Base-by-base conservation (phyloP, 2,113 vertebrate genomes). In the Thunnus thynnus region DNA sequence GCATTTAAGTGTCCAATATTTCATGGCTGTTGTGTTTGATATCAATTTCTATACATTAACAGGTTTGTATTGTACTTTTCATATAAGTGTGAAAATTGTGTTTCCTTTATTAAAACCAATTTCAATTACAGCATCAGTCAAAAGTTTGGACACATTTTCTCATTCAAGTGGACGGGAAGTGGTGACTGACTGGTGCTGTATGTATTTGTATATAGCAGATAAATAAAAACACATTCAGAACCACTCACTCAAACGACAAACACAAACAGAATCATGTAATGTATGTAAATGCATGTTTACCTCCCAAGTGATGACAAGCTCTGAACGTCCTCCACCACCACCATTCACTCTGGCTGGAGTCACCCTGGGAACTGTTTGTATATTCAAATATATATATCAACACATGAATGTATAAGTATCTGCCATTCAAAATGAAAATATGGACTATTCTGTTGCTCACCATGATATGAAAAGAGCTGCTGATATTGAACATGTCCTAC, bases 271-370 rank as follows among this genome's bases (percentile, higher is more conserved):
- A 76, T 3, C 44, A 9, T 22, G 1, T 1, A 0, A 7, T 13
- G 17, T 36, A 30, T 20, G 44, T 47, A 13, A 69, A 63, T 56
- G 7, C 14, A 67, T 1, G 55, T 92, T 95, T 93, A 99, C 98
- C 96, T 99, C 98, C 98, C 98, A 99, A 0, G 97, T 98, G 86
- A 99, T 99, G 88, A 99, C 97, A 79, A 99, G 94, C 86, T 99
- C 98, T 0, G 96, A 97, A 50, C 96, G 97, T 90, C 96, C 98
- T 50, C 98, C 98, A 20, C 98, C 98, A 0, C 98, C 98, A 25
- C 98, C 98, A 0, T 95, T 98, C 90, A 98, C 97, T 0, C 98
- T 97, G 3, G 97, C 95, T 0, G 98, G 97, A 51, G 97, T 97
- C 84, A 97, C 95, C 88, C 97, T 97, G 1, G 98, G 97, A 89